phyloP scores from a whole-genome alignment of 2,113 vertebrate genomes.

The Synchiropus splendidus region DNA sequence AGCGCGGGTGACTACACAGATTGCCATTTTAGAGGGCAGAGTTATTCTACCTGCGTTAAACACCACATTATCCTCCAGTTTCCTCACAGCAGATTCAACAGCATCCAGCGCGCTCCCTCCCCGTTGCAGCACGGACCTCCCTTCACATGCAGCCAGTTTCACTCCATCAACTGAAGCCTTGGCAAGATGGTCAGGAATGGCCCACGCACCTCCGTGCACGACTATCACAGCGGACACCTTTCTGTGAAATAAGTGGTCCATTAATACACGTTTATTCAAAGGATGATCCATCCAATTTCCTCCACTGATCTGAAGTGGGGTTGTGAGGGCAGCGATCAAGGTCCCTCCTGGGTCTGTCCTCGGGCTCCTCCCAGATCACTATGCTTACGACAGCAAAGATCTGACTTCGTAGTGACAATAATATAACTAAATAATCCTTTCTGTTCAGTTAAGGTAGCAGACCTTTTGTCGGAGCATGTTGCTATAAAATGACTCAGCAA shows the following conservation, averaged over 20 bases:
- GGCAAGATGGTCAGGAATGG: constrained; percentile 46
- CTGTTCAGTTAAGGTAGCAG: too few species aligned
- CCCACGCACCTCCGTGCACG: constrained; percentile 67
- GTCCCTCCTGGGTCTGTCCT: too few species aligned
- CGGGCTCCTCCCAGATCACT: not conserved
- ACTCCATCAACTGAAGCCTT: constrained; percentile 48
- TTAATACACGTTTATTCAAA: too few species aligned
- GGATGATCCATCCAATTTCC: too few species aligned
- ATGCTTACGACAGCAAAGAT: not conserved
- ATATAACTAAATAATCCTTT: not conserved
- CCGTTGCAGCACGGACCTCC: constrained; percentile 36
- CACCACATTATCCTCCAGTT: constrained; percentile 53
- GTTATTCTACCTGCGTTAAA: constrained; percentile 51
- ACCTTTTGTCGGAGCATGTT: too few species aligned
- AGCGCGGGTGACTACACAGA: not conserved
- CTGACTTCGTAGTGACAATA: not conserved
- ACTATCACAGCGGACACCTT: constrained; percentile 58
- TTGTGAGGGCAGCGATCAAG: too few species aligned
- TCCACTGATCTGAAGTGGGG: too few species aligned
- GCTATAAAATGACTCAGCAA: too few species aligned
- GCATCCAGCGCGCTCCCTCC: constrained; percentile 50
- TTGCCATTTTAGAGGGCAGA: not conserved
- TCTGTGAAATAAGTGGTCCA: constrained; percentile 12
- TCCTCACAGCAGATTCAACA: constrained; percentile 57
- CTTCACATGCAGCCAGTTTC: constrained; percentile 41